These are phyloP conservation scores for human DNA, from an alignment of 2,113 vertebrate genomes.

Conservation along the genomic window GRCh38 chr12:33676501-33677000, in stretches of 20 bases:
- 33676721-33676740: neutral
- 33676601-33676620: neutral
- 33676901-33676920: neutral
- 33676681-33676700: neutral
- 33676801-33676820: neutral
- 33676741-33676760: neutral
- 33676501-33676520: neutral
- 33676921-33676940: neutral
- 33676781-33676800: neutral
- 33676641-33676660: neutral
- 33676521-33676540: neutral
- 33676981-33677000: neutral
- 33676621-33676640: neutral
- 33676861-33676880: slow-evolving; percentile 2
- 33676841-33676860: neutral
- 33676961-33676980: neutral
- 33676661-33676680: neutral
- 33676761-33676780: neutral
- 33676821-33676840: neutral
- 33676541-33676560: neutral
- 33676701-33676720: neutral
- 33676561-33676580: neutral
- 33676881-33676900: neutral
- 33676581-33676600: neutral
- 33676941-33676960: neutral